Conservation (phyloP, 2,113 vertebrate species). For the Carlito syrichta region DNA sequence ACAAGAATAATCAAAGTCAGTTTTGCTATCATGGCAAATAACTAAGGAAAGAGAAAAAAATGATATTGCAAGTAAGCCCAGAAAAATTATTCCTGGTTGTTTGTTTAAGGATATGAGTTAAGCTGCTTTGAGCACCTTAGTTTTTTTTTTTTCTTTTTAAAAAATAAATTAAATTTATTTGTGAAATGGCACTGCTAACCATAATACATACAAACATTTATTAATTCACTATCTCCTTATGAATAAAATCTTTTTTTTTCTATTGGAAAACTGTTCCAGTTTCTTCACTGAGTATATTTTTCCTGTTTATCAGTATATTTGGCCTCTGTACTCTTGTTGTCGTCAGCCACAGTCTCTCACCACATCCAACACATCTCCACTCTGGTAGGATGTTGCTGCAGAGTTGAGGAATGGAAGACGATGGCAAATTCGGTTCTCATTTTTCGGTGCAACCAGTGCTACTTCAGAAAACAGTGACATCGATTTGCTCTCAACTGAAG, state of each 20-base stretch:
- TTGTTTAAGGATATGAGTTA: neutral
- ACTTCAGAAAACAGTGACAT: conserved; percentile 12
- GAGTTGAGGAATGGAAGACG: conserved; percentile 13
- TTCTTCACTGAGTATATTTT: neutral
- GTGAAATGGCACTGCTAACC: neutral
- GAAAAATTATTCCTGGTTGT: neutral
- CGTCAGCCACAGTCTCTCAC: neutral
- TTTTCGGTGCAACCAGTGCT: neutral
- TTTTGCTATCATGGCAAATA: neutral
- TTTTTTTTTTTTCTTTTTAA: neutral
- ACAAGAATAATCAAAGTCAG: neutral
- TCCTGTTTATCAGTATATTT: neutral
- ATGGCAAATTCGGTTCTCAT: neutral
- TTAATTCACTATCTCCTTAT: neutral
- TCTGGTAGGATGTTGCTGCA: neutral
- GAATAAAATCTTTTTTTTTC: conserved; percentile 20
- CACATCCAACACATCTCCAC: fast-evolving
- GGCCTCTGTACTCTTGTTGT: neutral
- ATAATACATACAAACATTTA: neutral
- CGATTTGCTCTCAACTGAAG: conserved; percentile 17
- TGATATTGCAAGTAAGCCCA: neutral
- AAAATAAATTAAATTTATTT: neutral
- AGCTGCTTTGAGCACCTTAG: neutral
- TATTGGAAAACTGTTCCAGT: neutral
- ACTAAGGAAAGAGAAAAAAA: too few relatives aligned